Conservation (phyloP, 2,888 invertebrate species). For the Drosophila eohydei region DNA sequence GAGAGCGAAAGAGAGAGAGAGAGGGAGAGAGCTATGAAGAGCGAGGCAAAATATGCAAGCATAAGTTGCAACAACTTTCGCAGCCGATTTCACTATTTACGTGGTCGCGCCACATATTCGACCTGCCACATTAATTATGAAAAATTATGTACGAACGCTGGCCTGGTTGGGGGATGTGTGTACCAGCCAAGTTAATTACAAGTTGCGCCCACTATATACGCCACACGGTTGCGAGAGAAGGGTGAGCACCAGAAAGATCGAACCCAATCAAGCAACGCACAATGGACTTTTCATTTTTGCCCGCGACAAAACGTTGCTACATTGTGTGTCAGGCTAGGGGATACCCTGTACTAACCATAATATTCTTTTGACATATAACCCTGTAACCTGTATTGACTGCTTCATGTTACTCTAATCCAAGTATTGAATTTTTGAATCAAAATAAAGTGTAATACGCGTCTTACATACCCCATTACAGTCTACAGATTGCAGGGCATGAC, state of each 20-base stretch:
- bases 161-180: slow-evolving; percentile 49
- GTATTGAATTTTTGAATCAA: too few species aligned
- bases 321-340: not conserved
- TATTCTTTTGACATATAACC: not conserved
- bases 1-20: not conserved
- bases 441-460: not conserved
- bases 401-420: not conserved
- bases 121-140: slow-evolving; percentile 63
- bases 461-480: slow-evolving; percentile 6
- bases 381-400: not conserved
- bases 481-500: slow-evolving; percentile 16
- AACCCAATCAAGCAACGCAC: slow-evolving; percentile 72
- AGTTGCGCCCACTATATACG: slow-evolving; percentile 76
- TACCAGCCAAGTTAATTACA: slow-evolving; percentile 76
- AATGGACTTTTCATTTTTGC: slow-evolving; percentile 70
- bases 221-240: slow-evolving; percentile 29
- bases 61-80: slow-evolving; percentile 60
- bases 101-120: slow-evolving; percentile 44
- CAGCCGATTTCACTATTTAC: slow-evolving; percentile 62
- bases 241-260: slow-evolving; percentile 32
- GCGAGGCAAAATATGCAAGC: slow-evolving; percentile 2
- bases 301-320: slow-evolving; percentile 61
- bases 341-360: slow-evolving; percentile 8
- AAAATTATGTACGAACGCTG: slow-evolving; percentile 62
- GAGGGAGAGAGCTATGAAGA: slow-evolving; percentile 7